A percentile compares a stretch with the other conserved stretches of the same genome.
phyloP scores from a whole-genome alignment of 1,140 invertebrate species.

The Bombus impatiens region DNA sequence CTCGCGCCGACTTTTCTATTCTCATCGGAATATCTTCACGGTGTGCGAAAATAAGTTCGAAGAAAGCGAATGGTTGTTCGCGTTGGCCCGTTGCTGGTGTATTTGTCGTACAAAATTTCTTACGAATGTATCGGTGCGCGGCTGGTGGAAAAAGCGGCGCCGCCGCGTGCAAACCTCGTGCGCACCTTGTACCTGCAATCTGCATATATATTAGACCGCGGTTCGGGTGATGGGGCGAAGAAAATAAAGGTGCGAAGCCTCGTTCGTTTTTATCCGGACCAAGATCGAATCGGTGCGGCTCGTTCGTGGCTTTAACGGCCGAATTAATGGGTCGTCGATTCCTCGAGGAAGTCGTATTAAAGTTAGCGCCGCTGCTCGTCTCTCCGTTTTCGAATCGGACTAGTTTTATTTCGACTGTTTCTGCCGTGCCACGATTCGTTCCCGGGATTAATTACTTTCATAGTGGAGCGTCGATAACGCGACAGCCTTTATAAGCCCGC shows the following conservation, averaged over 20 bases:
- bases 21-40: no score
- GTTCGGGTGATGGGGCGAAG: neutral
- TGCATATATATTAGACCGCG: conserved; percentile 57
- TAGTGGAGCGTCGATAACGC: no score
- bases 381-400: neutral
- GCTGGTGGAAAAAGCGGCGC: neutral
- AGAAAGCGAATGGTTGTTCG: no score
- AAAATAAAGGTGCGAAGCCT: conserved; percentile 34
- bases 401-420: neutral
- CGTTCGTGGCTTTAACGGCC: neutral
- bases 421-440: no score
- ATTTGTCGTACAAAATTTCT: no score
- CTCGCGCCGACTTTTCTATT: no score
- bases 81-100: no score
- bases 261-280: conserved; percentile 9
- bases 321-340: neutral
- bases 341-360: neutral
- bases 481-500: no score
- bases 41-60: no score
- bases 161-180: conserved; percentile 16
- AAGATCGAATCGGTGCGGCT: neutral
- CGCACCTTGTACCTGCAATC: conserved; percentile 42
- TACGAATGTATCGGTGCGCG: no score
- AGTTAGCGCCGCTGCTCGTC: no score
- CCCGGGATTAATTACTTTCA: neutral